phyloP scores from a whole-genome alignment of 2,113 vertebrate genomes.

The Choloepus hoffmanni region DNA sequence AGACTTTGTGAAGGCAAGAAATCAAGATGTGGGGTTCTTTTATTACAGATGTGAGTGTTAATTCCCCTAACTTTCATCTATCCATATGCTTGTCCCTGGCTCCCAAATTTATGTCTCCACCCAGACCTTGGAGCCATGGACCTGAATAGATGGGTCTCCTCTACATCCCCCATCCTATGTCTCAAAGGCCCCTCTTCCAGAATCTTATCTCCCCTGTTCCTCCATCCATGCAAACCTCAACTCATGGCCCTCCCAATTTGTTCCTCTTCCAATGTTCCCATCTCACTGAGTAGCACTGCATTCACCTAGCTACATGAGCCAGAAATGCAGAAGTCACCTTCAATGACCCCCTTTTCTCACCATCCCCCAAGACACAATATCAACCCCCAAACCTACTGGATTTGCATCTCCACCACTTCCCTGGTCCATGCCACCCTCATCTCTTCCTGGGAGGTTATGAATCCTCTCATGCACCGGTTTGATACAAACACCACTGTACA shows the following conservation, averaged over 20 bases:
- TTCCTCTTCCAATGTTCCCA: neutral
- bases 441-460: neutral
- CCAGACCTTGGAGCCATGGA: neutral
- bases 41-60: neutral
- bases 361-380: neutral
- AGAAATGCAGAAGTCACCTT: neutral
- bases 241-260: neutral
- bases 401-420: neutral
- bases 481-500: neutral
- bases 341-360: neutral
- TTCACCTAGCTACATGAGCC: neutral
- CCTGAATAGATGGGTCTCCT: neutral
- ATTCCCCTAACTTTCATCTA: neutral
- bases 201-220: neutral
- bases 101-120: neutral
- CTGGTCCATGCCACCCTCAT: neutral
- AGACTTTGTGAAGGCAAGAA: neutral
- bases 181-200: neutral
- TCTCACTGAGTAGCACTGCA: neutral
- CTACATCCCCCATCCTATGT: neutral
- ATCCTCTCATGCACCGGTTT: neutral
- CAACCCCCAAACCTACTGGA: neutral
- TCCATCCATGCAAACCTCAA: neutral
- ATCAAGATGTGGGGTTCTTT: no score
- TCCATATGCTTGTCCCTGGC: no score